Conservation (phyloP, 2,113 vertebrate species). For the Macaca fascicularis region DNA sequence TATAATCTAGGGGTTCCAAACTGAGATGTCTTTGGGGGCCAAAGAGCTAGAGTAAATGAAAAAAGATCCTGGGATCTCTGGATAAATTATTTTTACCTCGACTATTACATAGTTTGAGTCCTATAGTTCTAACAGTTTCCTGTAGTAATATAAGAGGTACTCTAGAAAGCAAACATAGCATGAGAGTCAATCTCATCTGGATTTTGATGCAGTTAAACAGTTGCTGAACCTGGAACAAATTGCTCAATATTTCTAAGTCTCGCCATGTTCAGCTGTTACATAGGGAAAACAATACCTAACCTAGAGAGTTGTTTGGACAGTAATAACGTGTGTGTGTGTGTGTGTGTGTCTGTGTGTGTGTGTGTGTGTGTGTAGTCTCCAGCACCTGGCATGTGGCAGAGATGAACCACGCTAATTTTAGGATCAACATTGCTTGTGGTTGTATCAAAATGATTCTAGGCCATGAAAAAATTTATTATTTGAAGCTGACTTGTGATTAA, state of each 20-base stretch:
- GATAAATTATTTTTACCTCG: not conserved
- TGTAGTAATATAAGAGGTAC: not conserved
- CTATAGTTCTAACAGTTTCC: not conserved
- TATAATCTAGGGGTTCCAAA: not conserved
- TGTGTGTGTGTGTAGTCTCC: not conserved
- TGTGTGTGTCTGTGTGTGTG: not conserved
- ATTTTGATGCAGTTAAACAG: not conserved
- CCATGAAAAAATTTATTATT: not conserved
- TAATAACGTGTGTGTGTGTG: not conserved
- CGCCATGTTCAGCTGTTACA: not conserved
- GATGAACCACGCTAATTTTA: not conserved
- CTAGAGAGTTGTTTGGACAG: not conserved
- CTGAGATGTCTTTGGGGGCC: not conserved
- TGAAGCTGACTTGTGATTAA: not conserved
- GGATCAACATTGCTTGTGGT: not conserved
- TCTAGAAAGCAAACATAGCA: not conserved
- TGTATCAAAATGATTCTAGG: not conserved
- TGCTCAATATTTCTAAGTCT: not conserved
- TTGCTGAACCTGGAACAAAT: not conserved
- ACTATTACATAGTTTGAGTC: not conserved
- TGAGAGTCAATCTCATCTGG: not conserved
- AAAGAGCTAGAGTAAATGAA: not conserved
- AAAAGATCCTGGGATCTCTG: not conserved
- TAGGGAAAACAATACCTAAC: not conserved
- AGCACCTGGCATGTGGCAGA: not conserved